A percentile compares a stretch with the other conserved stretches of the same genome.
Evolutionary conservation across 2,113 vertebrate genomes (phyloP).

Genomic region (Catharus bicknelli): DNA sequence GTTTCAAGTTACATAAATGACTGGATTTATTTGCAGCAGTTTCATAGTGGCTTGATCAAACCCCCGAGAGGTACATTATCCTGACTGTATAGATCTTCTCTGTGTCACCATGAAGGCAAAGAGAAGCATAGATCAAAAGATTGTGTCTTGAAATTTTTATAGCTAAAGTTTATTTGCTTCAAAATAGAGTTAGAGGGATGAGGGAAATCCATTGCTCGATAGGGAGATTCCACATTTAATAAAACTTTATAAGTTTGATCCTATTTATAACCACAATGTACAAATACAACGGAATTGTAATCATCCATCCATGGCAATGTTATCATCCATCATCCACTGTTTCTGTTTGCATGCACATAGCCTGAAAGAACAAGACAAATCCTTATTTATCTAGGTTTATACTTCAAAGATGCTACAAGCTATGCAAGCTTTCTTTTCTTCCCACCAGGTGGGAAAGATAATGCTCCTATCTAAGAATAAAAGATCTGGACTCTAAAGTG

Average conservation of each 20-base stretch:
- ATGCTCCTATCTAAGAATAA: not conserved
- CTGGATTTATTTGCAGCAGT: not conserved
- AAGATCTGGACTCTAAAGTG: not conserved
- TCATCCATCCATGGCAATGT: not conserved
- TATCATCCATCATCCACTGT: not conserved
- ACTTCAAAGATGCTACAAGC: not conserved
- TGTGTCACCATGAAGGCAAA: conserved; percentile 4
- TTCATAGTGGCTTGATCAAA: not conserved
- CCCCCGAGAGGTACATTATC: not conserved
- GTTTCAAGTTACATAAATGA: conserved; percentile 24
- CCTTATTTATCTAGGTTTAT: not conserved
- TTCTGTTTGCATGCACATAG: not conserved
- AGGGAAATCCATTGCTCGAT: not conserved
- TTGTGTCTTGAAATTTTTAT: not conserved
- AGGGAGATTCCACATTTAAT: not conserved
- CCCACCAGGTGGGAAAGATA: not conserved
- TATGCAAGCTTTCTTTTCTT: not conserved
- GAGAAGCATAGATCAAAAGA: not conserved
- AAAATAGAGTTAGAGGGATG: not conserved
- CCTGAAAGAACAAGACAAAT: not conserved
- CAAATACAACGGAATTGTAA: not conserved
- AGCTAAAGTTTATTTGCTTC: not conserved
- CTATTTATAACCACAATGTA: not conserved
- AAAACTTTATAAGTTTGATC: not conserved
- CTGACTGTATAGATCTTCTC: not conserved